A percentile compares a stretch with the other conserved stretches of the same genome.
Evolutionary conservation across 1,140 invertebrate species (phyloP).

Genomic region (Leptonema lineaticorne): DNA sequence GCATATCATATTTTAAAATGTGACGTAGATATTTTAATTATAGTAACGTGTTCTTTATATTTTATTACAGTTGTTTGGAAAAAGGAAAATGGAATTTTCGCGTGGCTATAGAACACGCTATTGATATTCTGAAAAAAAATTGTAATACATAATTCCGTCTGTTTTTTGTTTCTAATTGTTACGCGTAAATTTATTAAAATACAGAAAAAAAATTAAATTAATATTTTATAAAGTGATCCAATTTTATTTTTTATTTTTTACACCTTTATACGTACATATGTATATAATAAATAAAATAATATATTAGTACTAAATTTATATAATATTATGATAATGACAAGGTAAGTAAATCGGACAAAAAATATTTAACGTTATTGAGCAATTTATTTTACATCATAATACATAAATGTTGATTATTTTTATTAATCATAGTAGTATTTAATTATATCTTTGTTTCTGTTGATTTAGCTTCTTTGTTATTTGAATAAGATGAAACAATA

Average conservation of each 20-base stretch:
- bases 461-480: background rate
- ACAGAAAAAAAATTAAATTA: no score
- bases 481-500: slow-evolving; percentile 3
- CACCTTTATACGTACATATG: no score
- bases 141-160: no score
- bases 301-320: no score
- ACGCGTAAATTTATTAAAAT: no score
- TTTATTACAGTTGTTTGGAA: slow-evolving; percentile 6
- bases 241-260: no score
- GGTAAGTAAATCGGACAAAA: no score
- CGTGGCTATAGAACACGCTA: background rate
- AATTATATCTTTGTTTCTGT: background rate
- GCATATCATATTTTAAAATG: background rate
- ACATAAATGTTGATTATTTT: background rate
- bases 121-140: slow-evolving; percentile 5
- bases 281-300: no score
- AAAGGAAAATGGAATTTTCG: slow-evolving; percentile 19
- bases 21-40: background rate
- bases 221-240: no score
- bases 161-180: no score
- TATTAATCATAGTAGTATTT: background rate
- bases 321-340: no score
- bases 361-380: no score
- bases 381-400: background rate
- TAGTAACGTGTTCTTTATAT: background rate